Percentiles rank a stretch among this genome's conserved stretches.
phyloP scores from a whole-genome alignment of 2,113 vertebrate species.

The Catharus minimus region DNA sequence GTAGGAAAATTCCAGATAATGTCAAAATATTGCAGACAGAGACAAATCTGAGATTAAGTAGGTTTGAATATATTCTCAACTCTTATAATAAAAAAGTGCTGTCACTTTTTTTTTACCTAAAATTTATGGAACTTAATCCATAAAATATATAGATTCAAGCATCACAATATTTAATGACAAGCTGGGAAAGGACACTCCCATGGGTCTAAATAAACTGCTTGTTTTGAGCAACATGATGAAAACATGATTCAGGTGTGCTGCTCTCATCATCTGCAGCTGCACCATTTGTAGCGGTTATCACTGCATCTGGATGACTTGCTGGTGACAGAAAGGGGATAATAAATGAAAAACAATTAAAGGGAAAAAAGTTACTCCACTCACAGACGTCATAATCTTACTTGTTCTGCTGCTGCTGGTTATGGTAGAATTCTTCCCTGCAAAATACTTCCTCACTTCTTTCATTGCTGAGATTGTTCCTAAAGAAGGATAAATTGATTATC shows the following conservation, averaged over 20 bases:
- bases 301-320: not conserved
- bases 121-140: not conserved
- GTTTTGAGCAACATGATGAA: not conserved
- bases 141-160: not conserved
- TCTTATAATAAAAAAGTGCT: not conserved
- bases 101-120: not conserved
- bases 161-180: not conserved
- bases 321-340: not conserved
- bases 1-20: not conserved
- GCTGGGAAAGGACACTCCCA: not conserved
- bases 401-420: not conserved
- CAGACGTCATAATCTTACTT: not conserved
- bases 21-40: not conserved
- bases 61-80: not conserved
- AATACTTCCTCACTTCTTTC: not conserved
- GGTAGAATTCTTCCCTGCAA: not conserved
- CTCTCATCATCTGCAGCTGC: not conserved
- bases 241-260: not conserved
- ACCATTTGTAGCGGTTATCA: not conserved
- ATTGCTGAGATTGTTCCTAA: not conserved
- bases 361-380: not conserved
- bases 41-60: not conserved
- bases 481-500: not conserved
- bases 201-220: not conserved
- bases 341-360: not conserved